phyloP scores from a whole-genome alignment of 2,888 invertebrate species.

The Agriopis aurantiaria region DNA sequence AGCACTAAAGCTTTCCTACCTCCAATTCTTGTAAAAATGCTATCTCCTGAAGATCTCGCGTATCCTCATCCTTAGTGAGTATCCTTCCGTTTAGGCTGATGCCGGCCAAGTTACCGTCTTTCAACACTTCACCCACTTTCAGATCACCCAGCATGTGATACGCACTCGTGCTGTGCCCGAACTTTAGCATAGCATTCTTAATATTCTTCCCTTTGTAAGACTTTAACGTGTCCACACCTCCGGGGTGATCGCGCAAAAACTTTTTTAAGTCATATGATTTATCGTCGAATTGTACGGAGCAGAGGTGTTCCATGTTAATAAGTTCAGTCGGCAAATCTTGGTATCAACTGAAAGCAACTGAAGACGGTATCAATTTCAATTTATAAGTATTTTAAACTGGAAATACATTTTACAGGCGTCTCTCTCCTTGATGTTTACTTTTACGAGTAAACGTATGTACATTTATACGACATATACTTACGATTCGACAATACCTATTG shows the following conservation, averaged over 20 bases:
- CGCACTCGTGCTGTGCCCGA: conserved; percentile 88
- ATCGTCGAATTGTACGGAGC: conserved; percentile 74
- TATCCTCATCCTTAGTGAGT: conserved; percentile 68
- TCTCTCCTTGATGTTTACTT: conserved; percentile 7
- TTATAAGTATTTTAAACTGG: too few species aligned
- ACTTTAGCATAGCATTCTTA: conserved; percentile 81
- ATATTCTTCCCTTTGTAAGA: conserved; percentile 85
- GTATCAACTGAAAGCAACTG: conserved; percentile 31
- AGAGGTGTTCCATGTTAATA: conserved; percentile 46
- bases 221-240: conserved; percentile 89
- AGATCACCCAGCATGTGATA: conserved; percentile 89
- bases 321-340: conserved; percentile 24
- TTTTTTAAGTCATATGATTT: conserved; percentile 88
- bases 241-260: conserved; percentile 91
- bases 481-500: too few species aligned
- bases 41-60: conserved; percentile 63
- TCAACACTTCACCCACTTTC: conserved; percentile 77
- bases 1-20: conserved; percentile 54
- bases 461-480: too few species aligned
- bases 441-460: too few species aligned
- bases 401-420: conserved; percentile 5
- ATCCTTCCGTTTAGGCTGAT: conserved; percentile 76
- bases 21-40: conserved; percentile 77
- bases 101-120: conserved; percentile 76
- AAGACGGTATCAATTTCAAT: conserved; percentile 36